Evolutionary conservation across 2,888 invertebrate genomes (phyloP).

Genomic region (Drosophila nigricruria): DNA sequence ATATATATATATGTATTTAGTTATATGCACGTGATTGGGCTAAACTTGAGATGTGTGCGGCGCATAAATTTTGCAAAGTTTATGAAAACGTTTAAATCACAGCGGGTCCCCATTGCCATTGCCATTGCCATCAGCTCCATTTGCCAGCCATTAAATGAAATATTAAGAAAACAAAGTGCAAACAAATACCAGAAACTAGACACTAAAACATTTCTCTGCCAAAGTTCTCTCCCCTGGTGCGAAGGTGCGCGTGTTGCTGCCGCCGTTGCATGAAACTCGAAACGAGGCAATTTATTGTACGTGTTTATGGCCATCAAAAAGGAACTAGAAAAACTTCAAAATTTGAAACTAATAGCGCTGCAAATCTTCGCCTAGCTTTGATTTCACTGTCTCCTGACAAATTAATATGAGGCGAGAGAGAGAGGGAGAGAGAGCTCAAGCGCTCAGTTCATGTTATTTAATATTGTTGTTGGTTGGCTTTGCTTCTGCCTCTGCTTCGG

Average conservation of each 20-base stretch:
- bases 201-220: conserved; percentile 39
- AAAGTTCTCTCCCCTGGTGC: conserved; percentile 1
- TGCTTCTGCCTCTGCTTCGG: not conserved
- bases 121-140: conserved; percentile 19
- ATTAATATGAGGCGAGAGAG: conserved; percentile 3
- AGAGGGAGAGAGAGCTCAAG: too few species aligned
- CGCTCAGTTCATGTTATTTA: not conserved
- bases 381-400: conserved; percentile 28
- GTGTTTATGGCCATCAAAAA: conserved; percentile 65
- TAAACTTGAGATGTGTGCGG: conserved; percentile 29
- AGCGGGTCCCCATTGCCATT: not conserved
- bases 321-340: conserved; percentile 44
- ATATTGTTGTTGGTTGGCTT: not conserved
- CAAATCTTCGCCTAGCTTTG: conserved; percentile 42
- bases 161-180: conserved; percentile 50
- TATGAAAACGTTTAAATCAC: conserved; percentile 55
- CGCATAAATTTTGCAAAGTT: conserved; percentile 44
- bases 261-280: conserved; percentile 42
- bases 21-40: conserved; percentile 46
- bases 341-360: conserved; percentile 69
- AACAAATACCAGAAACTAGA: conserved; percentile 46
- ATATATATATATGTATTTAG: not conserved
- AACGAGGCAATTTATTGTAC: conserved; percentile 62
- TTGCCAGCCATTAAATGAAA: conserved; percentile 48
- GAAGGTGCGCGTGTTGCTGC: conserved; percentile 41